Percentiles rank a stretch among this genome's conserved stretches.
These are phyloP conservation scores for Rhimphoctona megacephalus DNA, from an alignment of 2,888 invertebrate species.

Conservation along the genomic window DNA sequence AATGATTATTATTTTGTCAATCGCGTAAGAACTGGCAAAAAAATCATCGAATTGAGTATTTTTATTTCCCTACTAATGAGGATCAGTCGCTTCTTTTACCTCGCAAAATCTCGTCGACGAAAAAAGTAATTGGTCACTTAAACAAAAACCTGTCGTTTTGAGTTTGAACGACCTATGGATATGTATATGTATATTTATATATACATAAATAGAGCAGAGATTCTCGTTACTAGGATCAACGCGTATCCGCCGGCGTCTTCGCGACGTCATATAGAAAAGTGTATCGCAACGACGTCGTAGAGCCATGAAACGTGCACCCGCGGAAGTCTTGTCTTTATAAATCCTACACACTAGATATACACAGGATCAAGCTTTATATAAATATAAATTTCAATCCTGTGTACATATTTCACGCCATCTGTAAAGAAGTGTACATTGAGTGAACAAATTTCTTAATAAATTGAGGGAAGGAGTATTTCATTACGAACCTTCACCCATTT, in stretches of 20 bases:
- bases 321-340: constrained; percentile 40
- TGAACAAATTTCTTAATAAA: not conserved
- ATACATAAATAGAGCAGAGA: not conserved
- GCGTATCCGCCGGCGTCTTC: constrained; percentile 50
- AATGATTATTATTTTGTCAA: not conserved
- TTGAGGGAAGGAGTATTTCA: not conserved
- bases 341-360: constrained; percentile 15
- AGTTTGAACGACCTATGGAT: not conserved
- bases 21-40: not conserved
- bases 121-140: too few species aligned
- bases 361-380: not conserved
- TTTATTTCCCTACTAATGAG: not conserved
- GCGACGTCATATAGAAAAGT: constrained; percentile 35
- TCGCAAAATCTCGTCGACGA: not conserved
- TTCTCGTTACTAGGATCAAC: constrained; percentile 16
- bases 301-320: constrained; percentile 14
- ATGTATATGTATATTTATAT: not conserved
- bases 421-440: not conserved
- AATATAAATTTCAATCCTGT: not conserved
- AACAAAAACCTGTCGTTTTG: not conserved
- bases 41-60: not conserved
- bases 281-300: constrained; percentile 5
- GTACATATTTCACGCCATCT: too few species aligned
- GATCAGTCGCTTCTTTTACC: not conserved
- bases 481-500: not conserved